These are phyloP conservation scores for Brachionichthys hirsutus DNA, from an alignment of 2,113 vertebrate species.

Conservation along the genomic window DNA sequence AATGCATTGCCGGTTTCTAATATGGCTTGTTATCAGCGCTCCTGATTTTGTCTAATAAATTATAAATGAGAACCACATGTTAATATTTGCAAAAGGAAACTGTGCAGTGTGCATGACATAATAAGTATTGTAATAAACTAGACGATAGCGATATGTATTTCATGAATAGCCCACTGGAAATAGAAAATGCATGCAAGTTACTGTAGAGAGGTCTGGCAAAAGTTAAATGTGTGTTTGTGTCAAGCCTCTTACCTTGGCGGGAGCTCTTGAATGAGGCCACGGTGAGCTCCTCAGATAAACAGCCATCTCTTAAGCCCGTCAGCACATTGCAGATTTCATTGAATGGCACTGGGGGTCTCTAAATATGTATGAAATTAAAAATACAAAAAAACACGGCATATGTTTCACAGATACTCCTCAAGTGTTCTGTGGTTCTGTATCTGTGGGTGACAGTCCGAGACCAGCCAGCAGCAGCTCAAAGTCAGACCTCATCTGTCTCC, in stretches of 20 bases:
- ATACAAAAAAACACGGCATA: constrained; percentile 23
- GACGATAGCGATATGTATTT: constrained; percentile 22
- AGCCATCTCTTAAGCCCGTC: constrained; percentile 38
- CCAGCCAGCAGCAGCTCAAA: constrained; percentile 23
- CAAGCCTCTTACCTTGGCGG: constrained; percentile 66
- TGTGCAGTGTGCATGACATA: background rate
- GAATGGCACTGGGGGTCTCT: constrained; percentile 25
- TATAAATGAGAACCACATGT: constrained; percentile 31
- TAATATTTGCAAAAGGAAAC: constrained; percentile 47
- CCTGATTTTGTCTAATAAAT: constrained; percentile 33
- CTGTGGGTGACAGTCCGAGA: constrained; percentile 38
- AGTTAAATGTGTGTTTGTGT: constrained; percentile 16
- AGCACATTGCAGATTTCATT: constrained; percentile 43
- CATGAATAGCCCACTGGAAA: constrained; percentile 5
- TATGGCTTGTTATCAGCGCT: constrained; percentile 11
- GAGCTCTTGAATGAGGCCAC: constrained; percentile 28
- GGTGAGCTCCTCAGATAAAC: constrained; percentile 42
- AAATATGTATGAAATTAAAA: constrained; percentile 25
- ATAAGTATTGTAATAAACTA: constrained; percentile 13
- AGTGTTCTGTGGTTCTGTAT: constrained; percentile 32
- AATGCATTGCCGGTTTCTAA: constrained; percentile 6
- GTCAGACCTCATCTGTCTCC: constrained; percentile 24
- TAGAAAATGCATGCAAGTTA: constrained; percentile 4
- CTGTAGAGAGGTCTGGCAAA: constrained; percentile 20
- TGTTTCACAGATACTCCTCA: constrained; percentile 42